phyloP scores from a whole-genome alignment of 2,113 vertebrate genomes.

The Dicerorhinus sumatrensis region DNA sequence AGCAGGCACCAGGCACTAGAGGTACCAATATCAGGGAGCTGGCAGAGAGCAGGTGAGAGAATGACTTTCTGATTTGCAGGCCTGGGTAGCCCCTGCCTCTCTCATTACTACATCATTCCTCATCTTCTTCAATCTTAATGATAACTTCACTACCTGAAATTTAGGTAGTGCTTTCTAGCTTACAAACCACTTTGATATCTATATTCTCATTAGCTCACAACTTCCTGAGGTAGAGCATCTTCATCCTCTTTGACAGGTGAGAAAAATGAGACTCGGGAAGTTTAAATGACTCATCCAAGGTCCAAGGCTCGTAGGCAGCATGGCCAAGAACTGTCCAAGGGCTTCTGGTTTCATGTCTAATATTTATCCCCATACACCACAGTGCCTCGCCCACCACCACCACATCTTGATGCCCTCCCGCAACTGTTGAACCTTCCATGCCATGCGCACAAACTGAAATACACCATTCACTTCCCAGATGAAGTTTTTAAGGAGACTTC shows the following conservation, averaged over 20 bases:
- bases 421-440: neutral
- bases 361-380: neutral
- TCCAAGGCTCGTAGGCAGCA: neutral
- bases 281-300: neutral
- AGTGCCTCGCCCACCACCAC: fast-evolving
- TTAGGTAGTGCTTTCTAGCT: neutral
- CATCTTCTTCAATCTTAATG: neutral
- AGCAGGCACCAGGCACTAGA: neutral
- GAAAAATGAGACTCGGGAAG: neutral
- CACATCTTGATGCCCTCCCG: neutral
- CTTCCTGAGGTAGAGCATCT: neutral
- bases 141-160: neutral
- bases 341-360: neutral
- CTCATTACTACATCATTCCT: neutral
- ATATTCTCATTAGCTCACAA: neutral
- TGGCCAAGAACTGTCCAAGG: neutral
- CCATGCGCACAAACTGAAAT: neutral
- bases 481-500: neutral
- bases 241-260: neutral
- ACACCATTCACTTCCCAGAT: neutral
- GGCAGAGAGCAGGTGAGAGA: neutral
- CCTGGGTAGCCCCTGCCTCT: neutral
- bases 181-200: neutral
- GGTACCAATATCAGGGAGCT: neutral
- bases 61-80: neutral